Evolutionary conservation across 2,113 vertebrate species (phyloP).

Genomic region (Thunnus maccoyii): DNA sequence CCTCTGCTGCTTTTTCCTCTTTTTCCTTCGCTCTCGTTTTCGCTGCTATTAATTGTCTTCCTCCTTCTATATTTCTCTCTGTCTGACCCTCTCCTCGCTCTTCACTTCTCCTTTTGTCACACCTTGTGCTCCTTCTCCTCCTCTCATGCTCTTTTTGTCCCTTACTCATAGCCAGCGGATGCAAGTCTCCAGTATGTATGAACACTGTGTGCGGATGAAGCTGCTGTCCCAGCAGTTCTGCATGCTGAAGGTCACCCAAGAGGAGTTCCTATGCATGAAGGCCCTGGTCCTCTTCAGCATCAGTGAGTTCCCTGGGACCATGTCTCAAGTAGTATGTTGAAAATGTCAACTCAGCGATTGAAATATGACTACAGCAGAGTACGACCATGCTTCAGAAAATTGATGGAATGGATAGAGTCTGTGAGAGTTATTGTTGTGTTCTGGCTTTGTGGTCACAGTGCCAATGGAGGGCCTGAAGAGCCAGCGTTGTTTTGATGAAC

Average conservation of each 20-base stretch:
- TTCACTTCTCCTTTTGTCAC: slow-evolving; percentile 22
- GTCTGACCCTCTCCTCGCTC: slow-evolving; percentile 37
- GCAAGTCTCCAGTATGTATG: slow-evolving; percentile 97
- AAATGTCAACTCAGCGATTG: slow-evolving; percentile 40
- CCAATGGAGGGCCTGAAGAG: slow-evolving; percentile 95
- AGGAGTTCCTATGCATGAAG: slow-evolving; percentile 98
- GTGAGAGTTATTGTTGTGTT: slow-evolving; percentile 70
- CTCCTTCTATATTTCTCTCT: slow-evolving; percentile 26
- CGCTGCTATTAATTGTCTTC: slow-evolving; percentile 49
- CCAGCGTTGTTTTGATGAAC: slow-evolving; percentile 95
- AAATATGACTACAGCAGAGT: slow-evolving; percentile 50
- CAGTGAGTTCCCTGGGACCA: slow-evolving; percentile 82
- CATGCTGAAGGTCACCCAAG: slow-evolving; percentile 93
- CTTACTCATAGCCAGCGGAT: slow-evolving; percentile 89
- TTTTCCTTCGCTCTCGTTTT: slow-evolving; percentile 7
- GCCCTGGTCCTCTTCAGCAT: slow-evolving; percentile 97
- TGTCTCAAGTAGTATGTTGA: slow-evolving; percentile 25
- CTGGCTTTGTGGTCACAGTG: slow-evolving; percentile 85
- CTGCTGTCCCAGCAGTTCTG: slow-evolving; percentile 93
- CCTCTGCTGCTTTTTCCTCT: slow-evolving; percentile 45
- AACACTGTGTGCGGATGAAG: slow-evolving; percentile 93
- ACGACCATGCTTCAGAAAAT: slow-evolving; percentile 34
- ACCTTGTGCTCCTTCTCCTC: slow-evolving; percentile 19
- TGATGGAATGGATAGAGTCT: slow-evolving; percentile 59
- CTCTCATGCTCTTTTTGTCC: slow-evolving; percentile 13